Conservation (phyloP, 37 sponge, comb jelly and placozoan species). For the Geodia barretti region DNA sequence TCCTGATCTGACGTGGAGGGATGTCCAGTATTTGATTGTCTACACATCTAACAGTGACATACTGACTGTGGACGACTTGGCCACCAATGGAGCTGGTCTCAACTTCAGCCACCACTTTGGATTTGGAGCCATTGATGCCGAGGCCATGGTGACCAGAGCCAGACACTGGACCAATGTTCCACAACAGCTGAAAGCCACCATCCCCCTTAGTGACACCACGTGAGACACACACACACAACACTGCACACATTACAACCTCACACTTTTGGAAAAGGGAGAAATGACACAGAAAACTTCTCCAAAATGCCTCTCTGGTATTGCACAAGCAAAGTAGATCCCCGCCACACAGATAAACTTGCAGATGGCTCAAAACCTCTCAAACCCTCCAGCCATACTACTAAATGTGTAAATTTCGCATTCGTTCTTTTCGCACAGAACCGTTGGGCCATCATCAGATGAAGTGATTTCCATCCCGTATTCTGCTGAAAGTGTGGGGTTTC, state of each 20-base stretch:
- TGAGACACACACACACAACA: too few relatives aligned
- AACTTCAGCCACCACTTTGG: conserved; percentile 78
- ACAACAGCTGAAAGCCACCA: neutral
- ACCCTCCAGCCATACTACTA: too few relatives aligned
- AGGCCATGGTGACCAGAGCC: conserved; percentile 80
- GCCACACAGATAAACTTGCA: too few relatives aligned
- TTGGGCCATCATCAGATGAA: neutral
- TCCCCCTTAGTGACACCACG: neutral
- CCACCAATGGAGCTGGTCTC: conserved; percentile 80
- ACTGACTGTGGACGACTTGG: conserved; percentile 47
- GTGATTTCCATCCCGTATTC: neutral
- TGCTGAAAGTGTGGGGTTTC: neutral
- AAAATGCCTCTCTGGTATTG: too few relatives aligned
- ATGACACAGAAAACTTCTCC: too few relatives aligned
- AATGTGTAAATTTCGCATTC: too few relatives aligned
- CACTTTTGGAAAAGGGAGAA: too few relatives aligned
- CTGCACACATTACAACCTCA: too few relatives aligned
- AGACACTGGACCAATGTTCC: conserved; percentile 79
- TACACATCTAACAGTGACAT: conserved; percentile 47
- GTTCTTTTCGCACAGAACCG: neutral
- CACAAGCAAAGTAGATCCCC: too few relatives aligned
- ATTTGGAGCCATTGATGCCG: conserved; percentile 87
- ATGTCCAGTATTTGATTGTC: conserved; percentile 88
- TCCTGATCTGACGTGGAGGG: conserved; percentile 87
- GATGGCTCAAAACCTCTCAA: too few relatives aligned